Evolutionary conservation across 2,797 vertebrate genomes (phyloP).

Genomic region (Alectoris magna): DNA sequence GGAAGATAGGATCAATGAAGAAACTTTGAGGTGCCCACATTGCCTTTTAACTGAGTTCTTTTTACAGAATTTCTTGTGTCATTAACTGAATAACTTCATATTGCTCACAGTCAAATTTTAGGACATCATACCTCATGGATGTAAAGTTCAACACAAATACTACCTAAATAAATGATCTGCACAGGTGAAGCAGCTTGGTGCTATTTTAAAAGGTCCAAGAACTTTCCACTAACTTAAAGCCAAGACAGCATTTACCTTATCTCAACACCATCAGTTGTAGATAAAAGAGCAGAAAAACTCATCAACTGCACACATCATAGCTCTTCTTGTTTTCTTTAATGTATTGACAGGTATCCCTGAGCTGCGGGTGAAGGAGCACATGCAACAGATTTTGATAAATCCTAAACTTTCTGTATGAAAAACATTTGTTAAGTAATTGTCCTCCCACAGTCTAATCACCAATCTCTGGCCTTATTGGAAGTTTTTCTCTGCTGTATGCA

Average conservation of each 20-base stretch:
- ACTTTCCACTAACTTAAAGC: background rate
- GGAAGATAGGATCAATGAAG: background rate
- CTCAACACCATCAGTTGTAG: background rate
- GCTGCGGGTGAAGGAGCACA: background rate
- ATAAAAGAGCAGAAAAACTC: background rate
- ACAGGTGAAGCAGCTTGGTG: background rate
- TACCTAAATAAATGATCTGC: background rate
- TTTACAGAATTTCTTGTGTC: background rate
- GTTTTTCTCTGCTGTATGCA: background rate
- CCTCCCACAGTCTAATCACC: background rate
- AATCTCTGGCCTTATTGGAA: background rate
- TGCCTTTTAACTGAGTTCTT: background rate
- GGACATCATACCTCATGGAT: background rate
- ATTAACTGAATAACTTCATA: background rate
- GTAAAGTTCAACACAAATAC: background rate
- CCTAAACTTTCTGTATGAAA: background rate
- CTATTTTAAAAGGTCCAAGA: background rate
- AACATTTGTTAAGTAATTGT: constrained; percentile 11
- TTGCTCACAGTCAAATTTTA: background rate
- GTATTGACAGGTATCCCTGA: background rate
- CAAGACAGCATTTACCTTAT: background rate
- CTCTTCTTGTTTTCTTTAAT: background rate
- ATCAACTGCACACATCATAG: background rate
- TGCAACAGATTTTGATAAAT: background rate
- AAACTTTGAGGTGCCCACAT: background rate